A percentile compares a stretch with the other conserved stretches of the same genome.
These are phyloP conservation scores for Hemibagrus guttatus DNA, from an alignment of 2,797 vertebrate species.

Conservation along the genomic window DNA sequence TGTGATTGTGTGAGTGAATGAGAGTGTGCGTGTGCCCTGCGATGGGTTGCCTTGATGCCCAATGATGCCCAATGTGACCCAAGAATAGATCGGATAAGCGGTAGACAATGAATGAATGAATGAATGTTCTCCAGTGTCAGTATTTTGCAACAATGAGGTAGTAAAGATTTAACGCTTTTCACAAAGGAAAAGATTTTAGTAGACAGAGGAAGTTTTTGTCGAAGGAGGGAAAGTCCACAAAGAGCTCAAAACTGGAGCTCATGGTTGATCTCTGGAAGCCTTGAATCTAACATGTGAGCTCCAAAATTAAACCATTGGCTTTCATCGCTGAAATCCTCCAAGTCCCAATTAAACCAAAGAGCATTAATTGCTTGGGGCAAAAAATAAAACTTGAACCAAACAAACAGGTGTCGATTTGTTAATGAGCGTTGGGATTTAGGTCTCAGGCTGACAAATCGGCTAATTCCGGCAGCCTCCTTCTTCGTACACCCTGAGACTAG, in stretches of 20 bases:
- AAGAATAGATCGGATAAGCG: no score
- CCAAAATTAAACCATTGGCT: background rate
- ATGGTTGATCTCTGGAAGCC: background rate
- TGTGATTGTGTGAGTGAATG: no score
- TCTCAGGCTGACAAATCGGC: conserved; percentile 6
- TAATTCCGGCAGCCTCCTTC: conserved; percentile 14
- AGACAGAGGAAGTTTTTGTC: background rate
- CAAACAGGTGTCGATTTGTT: conserved; percentile 25
- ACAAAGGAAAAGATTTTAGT: background rate
- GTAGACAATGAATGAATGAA: no score
- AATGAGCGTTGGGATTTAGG: conserved; percentile 19
- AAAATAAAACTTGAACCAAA: conserved; percentile 31
- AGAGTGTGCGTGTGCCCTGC: no score
- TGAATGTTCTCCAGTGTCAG: background rate
- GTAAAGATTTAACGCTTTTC: background rate
- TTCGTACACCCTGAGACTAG: background rate
- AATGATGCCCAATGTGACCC: no score
- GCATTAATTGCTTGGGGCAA: conserved; percentile 27
- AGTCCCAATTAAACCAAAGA: conserved; percentile 2
- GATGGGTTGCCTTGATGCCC: no score
- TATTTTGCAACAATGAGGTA: background rate
- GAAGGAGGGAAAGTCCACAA: background rate
- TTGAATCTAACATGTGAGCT: background rate
- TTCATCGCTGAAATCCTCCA: background rate
- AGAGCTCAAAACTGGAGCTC: background rate